phyloP scores from a whole-genome alignment of 64 coral and sea anemone species.

The Montipora capricornis region DNA sequence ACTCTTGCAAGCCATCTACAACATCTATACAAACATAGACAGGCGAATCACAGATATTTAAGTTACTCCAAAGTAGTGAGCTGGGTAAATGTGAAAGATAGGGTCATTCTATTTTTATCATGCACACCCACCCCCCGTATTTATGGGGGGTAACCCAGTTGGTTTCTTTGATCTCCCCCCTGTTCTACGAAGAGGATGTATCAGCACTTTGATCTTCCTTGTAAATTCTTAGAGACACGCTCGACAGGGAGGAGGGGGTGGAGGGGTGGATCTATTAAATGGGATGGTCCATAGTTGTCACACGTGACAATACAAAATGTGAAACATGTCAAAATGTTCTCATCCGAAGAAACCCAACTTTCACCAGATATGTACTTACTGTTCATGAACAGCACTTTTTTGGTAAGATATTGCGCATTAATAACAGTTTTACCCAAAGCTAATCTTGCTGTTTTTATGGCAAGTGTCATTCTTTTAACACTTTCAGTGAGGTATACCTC shows the following conservation, averaged over 20 bases:
- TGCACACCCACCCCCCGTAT: no score
- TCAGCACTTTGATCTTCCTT: no score
- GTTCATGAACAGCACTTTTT: slow-evolving; percentile 83
- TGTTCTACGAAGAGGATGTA: no score
- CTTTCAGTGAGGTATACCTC: not conserved
- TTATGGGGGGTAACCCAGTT: no score
- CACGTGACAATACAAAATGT: no score
- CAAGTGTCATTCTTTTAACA: slow-evolving; percentile 73
- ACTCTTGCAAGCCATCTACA: not conserved
- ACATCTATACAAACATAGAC: not conserved
- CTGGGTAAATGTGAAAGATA: not conserved
- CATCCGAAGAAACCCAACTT: not conserved
- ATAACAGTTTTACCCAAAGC: slow-evolving; percentile 72
- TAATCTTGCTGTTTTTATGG: slow-evolving; percentile 75
- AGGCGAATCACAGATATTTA: no score
- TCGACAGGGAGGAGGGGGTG: no score
- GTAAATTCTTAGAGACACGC: no score
- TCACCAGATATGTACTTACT: slow-evolving; percentile 53
- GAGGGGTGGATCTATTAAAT: no score
- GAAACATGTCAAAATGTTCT: not conserved
- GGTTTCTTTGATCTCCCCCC: no score
- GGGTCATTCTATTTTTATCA: no score
- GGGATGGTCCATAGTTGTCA: no score
- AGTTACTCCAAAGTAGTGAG: not conserved
- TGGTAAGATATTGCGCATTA: slow-evolving; percentile 78